A percentile compares a stretch with the other conserved stretches of the same genome.
These are phyloP conservation scores for Micromussa lordhowensis DNA, from an alignment of 92 coral and sea anemone species.

Conservation along the genomic window DNA sequence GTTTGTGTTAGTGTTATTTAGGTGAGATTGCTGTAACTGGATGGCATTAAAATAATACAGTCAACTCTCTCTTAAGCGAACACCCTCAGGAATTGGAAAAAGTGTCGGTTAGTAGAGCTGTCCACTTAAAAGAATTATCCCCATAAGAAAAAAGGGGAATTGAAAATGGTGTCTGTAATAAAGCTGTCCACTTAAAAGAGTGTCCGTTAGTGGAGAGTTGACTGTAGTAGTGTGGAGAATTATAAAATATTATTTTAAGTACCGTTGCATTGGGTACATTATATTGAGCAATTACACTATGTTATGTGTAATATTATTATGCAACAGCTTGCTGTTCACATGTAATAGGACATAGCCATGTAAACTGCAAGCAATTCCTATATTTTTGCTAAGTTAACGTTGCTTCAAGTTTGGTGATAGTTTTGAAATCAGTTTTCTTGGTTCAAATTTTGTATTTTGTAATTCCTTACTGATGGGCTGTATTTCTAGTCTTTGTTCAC, in stretches of 20 bases:
- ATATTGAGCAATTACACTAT: background rate
- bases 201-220: no score
- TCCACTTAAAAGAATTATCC: no score
- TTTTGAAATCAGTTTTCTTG: background rate
- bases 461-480: background rate
- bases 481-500: background rate
- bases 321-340: background rate
- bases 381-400: conserved; percentile 28
- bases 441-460: conserved; percentile 2
- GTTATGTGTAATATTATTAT: background rate
- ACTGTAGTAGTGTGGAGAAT: no score
- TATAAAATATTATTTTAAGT: conserved; percentile 23
- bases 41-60: background rate
- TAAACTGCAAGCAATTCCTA: background rate
- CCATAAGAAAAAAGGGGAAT: no score
- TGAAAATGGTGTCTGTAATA: no score
- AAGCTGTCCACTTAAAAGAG: no score
- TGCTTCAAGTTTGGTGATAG: background rate
- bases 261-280: background rate
- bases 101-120: no score
- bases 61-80: no score
- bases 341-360: background rate
- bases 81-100: no score
- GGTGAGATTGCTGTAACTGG: background rate
- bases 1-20: background rate